Evolutionary conservation across 2,113 vertebrate species (phyloP).

Genomic region (Nothobranchius furzeri): DNA sequence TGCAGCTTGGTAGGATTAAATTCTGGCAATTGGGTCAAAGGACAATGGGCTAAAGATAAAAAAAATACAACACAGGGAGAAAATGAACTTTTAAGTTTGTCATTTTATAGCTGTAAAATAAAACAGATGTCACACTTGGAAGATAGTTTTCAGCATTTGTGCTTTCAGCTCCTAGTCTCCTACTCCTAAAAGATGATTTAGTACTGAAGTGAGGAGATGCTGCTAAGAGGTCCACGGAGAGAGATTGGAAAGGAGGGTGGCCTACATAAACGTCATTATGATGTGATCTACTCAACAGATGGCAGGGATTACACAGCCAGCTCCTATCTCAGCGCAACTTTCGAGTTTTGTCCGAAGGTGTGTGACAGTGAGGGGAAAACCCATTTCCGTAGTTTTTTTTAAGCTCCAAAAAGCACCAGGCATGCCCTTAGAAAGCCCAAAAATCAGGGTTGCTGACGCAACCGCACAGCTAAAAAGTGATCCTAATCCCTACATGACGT

Average conservation of each 20-base stretch:
- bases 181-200: constrained; percentile 38
- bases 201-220: constrained; percentile 40
- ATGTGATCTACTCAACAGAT: constrained; percentile 66
- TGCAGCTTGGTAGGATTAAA: constrained; percentile 39
- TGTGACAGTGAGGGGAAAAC: constrained; percentile 21
- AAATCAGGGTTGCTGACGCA: not conserved
- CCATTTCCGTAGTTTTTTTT: not conserved
- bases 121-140: not conserved
- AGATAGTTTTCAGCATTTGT: not conserved
- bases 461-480: not conserved
- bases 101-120: constrained; percentile 7
- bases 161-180: constrained; percentile 3
- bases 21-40: constrained; percentile 41
- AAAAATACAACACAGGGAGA: not conserved
- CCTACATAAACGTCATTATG: constrained; percentile 68
- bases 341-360: constrained; percentile 42
- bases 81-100: not conserved
- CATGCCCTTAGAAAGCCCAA: not conserved
- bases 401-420: not conserved
- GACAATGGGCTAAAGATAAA: constrained; percentile 19
- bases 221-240: constrained; percentile 28
- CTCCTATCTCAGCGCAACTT: constrained; percentile 39
- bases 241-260: constrained; percentile 47
- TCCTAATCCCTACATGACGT: not conserved
- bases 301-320: constrained; percentile 65